These are phyloP conservation scores for Calycopis cecrops DNA, from an alignment of 1,140 invertebrate genomes.

Conservation along the genomic window DNA sequence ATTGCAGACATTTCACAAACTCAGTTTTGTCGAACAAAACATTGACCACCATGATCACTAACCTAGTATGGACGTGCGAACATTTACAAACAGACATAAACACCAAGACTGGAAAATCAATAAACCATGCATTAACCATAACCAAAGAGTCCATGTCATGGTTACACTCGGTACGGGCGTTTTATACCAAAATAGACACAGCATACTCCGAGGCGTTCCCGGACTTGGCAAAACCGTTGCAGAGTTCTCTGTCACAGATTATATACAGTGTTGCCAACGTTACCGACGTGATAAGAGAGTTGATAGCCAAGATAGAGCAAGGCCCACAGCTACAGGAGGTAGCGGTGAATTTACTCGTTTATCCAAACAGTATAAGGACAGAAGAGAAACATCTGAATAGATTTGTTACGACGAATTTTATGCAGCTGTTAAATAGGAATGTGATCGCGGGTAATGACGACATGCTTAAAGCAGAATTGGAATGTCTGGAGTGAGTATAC, in stretches of 20 bases:
- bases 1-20: constrained; percentile 62
- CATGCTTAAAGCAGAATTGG: constrained; percentile 33
- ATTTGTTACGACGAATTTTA: constrained; percentile 51
- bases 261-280: constrained; percentile 75
- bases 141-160: constrained; percentile 73
- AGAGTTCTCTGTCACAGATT: constrained; percentile 78
- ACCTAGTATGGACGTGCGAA: constrained; percentile 37
- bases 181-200: constrained; percentile 75
- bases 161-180: constrained; percentile 75
- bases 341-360: constrained; percentile 53
- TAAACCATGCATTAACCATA: constrained; percentile 45
- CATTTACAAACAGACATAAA: constrained; percentile 36
- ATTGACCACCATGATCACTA: constrained; percentile 35
- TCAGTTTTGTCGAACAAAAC: constrained; percentile 53
- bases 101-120: constrained; percentile 25
- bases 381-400: constrained; percentile 66
- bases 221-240: constrained; percentile 79
- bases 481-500: constrained; percentile 51
- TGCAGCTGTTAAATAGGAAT: constrained; percentile 48
- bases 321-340: constrained; percentile 32
- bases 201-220: constrained; percentile 78
- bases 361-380: constrained; percentile 71
- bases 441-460: constrained; percentile 32
- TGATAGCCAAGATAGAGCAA: constrained; percentile 52
- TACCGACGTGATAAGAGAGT: constrained; percentile 58